A percentile compares a stretch with the other conserved stretches of the same genome.
Conservation (phyloP, 2,113 vertebrate species). For the Ceyx margarethae region DNA sequence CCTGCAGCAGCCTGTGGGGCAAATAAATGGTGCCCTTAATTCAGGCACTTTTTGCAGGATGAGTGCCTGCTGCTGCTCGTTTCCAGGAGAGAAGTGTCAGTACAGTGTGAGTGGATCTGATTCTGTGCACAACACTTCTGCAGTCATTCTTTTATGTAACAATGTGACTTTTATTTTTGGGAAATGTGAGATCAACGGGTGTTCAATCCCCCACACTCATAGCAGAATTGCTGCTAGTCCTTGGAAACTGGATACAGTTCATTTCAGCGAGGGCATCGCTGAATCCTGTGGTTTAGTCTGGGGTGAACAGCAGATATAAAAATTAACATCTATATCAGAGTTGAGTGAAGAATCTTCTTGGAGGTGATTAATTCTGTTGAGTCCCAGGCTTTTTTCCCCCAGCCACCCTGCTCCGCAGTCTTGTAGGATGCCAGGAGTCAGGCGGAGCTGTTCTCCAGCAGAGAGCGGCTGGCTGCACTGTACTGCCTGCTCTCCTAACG, state of each 20-base stretch:
- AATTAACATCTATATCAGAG: neutral
- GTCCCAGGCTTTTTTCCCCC: neutral
- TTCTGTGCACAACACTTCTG: constrained; percentile 11
- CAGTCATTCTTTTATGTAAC: constrained; percentile 57
- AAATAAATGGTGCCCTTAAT: neutral
- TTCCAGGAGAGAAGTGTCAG: neutral
- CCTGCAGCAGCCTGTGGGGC: neutral
- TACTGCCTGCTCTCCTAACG: neutral
- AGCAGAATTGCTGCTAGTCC: neutral
- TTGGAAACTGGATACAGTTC: neutral
- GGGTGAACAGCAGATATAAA: neutral
- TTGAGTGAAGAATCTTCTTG: neutral
- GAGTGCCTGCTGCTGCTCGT: neutral
- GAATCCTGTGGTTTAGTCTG: neutral
- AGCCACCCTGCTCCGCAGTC: neutral
- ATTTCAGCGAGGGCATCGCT: neutral
- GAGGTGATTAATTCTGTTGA: neutral
- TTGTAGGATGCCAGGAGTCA: neutral
- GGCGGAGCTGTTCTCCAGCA: neutral
- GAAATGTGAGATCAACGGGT: neutral
- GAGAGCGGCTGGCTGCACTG: neutral
- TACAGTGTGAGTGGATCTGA: constrained; percentile 3
- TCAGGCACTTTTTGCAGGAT: neutral
- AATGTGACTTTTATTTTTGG: constrained; percentile 48
- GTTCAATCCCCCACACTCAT: neutral